phyloP scores from a whole-genome alignment of 2,888 invertebrate species.

The Drosophila meridiana region DNA sequence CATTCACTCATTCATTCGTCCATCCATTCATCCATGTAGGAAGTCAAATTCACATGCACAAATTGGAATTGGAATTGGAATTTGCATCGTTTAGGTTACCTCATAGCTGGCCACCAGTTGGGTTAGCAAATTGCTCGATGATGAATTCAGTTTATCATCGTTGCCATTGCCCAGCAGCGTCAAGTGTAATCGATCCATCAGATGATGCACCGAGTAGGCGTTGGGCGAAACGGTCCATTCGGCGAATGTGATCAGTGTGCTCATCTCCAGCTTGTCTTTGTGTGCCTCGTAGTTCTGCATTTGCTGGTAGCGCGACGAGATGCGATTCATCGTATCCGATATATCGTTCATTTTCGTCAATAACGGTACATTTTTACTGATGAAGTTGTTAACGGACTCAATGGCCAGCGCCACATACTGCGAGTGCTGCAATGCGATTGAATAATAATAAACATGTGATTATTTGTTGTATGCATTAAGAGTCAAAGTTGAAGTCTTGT shows the following conservation, averaged over 20 bases:
- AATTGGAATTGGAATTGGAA: conserved; percentile 28
- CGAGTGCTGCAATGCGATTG: conserved; percentile 66
- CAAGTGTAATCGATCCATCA: conserved; percentile 89
- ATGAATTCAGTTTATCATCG: conserved; percentile 64
- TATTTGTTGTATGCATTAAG: neutral
- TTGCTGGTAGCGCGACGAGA: conserved; percentile 87
- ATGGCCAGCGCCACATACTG: conserved; percentile 82
- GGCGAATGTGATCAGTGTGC: conserved; percentile 90
- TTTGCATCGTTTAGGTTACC: conserved; percentile 62
- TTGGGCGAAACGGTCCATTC: conserved; percentile 89
- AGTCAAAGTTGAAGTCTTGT: neutral
- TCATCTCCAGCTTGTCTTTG: conserved; percentile 87
- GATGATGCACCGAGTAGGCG: conserved; percentile 87
- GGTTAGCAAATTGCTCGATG: conserved; percentile 65
- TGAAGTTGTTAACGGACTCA: conserved; percentile 80
- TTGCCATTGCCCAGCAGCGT: conserved; percentile 85
- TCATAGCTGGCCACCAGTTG: conserved; percentile 74
- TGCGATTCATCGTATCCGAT: conserved; percentile 87
- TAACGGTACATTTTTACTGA: conserved; percentile 85
- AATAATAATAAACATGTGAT: neutral
- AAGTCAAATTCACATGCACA: conserved; percentile 28
- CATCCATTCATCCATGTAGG: conserved; percentile 29
- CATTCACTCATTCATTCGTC: conserved; percentile 33
- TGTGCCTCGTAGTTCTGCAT: conserved; percentile 87
- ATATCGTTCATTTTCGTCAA: conserved; percentile 88